A percentile compares a stretch with the other conserved stretches of the same genome.
Conservation (phyloP, 2,113 vertebrate species). For the Chaetodon auriga region DNA sequence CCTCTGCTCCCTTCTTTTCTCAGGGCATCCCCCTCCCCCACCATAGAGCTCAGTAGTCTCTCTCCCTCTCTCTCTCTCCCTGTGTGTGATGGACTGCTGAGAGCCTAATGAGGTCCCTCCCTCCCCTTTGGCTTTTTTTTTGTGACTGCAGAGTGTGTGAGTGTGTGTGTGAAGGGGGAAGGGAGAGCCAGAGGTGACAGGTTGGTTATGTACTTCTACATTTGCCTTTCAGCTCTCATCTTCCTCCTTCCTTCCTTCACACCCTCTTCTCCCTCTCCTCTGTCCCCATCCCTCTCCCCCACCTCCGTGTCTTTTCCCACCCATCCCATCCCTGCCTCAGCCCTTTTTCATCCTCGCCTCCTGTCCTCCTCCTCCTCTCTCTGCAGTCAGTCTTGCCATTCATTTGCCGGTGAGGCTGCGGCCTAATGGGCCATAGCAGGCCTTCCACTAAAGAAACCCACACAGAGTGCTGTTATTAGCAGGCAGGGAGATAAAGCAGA, state of each 20-base stretch:
- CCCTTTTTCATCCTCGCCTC: conserved; percentile 29
- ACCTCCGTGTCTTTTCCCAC: conserved; percentile 23
- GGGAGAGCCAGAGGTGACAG: conserved; percentile 72
- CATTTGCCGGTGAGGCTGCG: conserved; percentile 73
- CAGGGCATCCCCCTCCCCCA: conserved; percentile 64
- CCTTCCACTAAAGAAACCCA: conserved; percentile 70
- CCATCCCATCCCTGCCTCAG: conserved; percentile 9
- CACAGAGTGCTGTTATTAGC: conserved; percentile 76
- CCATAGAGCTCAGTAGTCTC: conserved; percentile 40
- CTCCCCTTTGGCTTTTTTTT: conserved; percentile 73
- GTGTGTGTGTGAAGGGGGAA: conserved; percentile 35
- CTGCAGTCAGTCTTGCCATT: conserved; percentile 79
- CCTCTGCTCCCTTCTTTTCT: conserved; percentile 66
- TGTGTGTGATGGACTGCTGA: conserved; percentile 76
- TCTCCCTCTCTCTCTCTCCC: conserved; percentile 27
- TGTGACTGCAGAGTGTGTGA: conserved; percentile 56
- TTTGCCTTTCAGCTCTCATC: conserved; percentile 74
- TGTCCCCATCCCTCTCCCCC: background rate
- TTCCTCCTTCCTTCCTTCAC: conserved; percentile 39
- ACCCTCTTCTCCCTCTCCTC: conserved; percentile 45
- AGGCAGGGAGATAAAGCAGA: conserved; percentile 44
- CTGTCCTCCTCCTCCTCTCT: conserved; percentile 52
- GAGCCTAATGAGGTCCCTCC: conserved; percentile 80
- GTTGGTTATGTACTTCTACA: conserved; percentile 83
- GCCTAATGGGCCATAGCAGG: conserved; percentile 83